These are phyloP conservation scores for Eutrigla gurnardus DNA, from an alignment of 2,797 vertebrate genomes.

Conservation along the genomic window DNA sequence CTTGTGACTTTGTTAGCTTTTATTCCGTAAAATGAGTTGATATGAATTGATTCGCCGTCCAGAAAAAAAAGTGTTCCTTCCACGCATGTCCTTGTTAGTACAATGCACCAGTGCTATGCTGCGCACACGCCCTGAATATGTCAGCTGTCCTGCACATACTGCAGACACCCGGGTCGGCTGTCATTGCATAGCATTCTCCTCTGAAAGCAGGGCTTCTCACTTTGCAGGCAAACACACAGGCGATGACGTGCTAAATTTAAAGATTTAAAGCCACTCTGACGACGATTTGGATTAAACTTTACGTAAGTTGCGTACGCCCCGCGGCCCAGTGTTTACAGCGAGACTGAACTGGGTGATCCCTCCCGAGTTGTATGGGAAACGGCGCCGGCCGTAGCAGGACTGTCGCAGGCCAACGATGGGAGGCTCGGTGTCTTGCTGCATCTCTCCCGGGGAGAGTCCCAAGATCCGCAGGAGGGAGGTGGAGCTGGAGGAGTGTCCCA, in stretches of 20 bases:
- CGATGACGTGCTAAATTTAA: neutral
- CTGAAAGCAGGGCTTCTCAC: conserved; percentile 19
- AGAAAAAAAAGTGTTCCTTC: neutral
- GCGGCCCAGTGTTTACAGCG: neutral
- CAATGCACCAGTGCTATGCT: conserved; percentile 55
- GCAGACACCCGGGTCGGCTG: conserved; percentile 40
- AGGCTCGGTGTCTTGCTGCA: conserved; percentile 94
- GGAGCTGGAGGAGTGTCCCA: conserved; percentile 88
- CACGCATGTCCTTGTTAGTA: neutral
- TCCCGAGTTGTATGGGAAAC: conserved; percentile 64
- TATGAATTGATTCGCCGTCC: neutral
- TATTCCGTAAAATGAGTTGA: conserved; percentile 34
- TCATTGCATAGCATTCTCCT: conserved; percentile 9
- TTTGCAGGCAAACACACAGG: conserved; percentile 14
- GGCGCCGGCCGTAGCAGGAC: conserved; percentile 37
- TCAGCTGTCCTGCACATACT: conserved; percentile 61
- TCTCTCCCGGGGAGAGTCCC: conserved; percentile 92
- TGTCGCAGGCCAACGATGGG: conserved; percentile 84
- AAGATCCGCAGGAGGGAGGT: conserved; percentile 83
- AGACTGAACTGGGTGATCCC: neutral
- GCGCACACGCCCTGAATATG: conserved; percentile 71
- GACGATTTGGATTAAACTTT: neutral
- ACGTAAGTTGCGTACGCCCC: too few relatives aligned
- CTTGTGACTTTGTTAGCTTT: conserved; percentile 36
- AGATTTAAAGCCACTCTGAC: neutral